These are phyloP conservation scores for Mesorhabditis spiculigera DNA, from an alignment of 2,888 invertebrate species.

Conservation along the genomic window DNA sequence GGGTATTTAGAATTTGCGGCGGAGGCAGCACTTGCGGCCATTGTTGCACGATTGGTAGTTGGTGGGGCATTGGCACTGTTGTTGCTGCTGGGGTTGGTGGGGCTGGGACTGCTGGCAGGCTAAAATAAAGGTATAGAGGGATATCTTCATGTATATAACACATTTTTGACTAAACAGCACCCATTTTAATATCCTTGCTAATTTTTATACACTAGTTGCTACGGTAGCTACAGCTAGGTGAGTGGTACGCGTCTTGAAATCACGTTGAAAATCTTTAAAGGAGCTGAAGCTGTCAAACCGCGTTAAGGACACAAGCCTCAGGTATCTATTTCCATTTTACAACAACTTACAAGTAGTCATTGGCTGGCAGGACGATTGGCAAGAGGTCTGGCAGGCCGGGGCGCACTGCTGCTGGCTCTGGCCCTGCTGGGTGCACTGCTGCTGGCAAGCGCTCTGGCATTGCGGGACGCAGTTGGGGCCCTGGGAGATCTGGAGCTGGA, in stretches of 20 bases:
- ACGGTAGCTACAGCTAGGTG: too few species aligned
- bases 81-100: constrained; percentile 5
- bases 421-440: constrained; percentile 3
- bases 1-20: neutral
- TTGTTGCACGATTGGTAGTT: constrained; percentile 4
- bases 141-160: neutral
- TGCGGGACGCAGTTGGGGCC: neutral
- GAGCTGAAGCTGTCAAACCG: neutral
- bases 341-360: neutral
- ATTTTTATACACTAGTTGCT: too few species aligned
- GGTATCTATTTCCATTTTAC: neutral
- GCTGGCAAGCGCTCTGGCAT: neutral
- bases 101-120: neutral
- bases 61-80: constrained; percentile 5
- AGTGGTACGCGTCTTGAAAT: neutral
- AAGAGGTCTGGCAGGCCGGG: constrained; percentile 3
- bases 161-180: too few species aligned
- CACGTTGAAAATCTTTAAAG: neutral
- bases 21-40: neutral
- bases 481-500: neutral
- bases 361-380: neutral
- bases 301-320: too few species aligned
- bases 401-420: neutral
- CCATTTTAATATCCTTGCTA: too few species aligned
- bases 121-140: neutral